A percentile compares a stretch with the other conserved stretches of the same genome.
Evolutionary conservation across 1,140 invertebrate species (phyloP).

Genomic region (Drosophila ananassae): DNA sequence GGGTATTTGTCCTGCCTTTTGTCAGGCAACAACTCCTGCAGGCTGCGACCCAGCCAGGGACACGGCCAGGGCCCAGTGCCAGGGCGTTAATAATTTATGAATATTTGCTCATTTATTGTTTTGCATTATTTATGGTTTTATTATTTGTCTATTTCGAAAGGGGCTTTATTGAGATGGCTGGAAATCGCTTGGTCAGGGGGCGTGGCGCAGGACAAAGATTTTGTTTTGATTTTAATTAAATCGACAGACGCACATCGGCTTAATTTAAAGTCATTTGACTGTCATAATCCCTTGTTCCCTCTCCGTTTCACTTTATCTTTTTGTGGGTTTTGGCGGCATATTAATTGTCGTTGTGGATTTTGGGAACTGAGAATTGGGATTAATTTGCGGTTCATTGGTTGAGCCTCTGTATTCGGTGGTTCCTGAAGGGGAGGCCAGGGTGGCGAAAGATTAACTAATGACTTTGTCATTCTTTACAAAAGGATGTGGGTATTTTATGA

Average conservation of each 20-base stretch:
- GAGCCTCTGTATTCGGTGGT: background rate
- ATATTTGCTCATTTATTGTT: slow-evolving; percentile 82
- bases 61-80: background rate
- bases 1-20: slow-evolving; percentile 71
- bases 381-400: slow-evolving; percentile 56
- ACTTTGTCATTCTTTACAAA: slow-evolving; percentile 22
- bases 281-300: slow-evolving; percentile 50
- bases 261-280: slow-evolving; percentile 74
- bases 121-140: slow-evolving; percentile 80
- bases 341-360: slow-evolving; percentile 45
- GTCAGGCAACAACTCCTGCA: slow-evolving; percentile 34
- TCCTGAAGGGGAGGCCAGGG: background rate
- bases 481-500: background rate
- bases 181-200: background rate
- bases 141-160: slow-evolving; percentile 59
- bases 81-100: slow-evolving; percentile 77
- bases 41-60: background rate
- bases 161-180: background rate
- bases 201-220: slow-evolving; percentile 61
- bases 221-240: slow-evolving; percentile 81
- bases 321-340: slow-evolving; percentile 30
- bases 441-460: slow-evolving; percentile 26
- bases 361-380: slow-evolving; percentile 29
- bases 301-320: slow-evolving; percentile 7
- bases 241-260: slow-evolving; percentile 68